Conservation (phyloP, 1,140 invertebrate species). For the Drosophila simulans region DNA sequence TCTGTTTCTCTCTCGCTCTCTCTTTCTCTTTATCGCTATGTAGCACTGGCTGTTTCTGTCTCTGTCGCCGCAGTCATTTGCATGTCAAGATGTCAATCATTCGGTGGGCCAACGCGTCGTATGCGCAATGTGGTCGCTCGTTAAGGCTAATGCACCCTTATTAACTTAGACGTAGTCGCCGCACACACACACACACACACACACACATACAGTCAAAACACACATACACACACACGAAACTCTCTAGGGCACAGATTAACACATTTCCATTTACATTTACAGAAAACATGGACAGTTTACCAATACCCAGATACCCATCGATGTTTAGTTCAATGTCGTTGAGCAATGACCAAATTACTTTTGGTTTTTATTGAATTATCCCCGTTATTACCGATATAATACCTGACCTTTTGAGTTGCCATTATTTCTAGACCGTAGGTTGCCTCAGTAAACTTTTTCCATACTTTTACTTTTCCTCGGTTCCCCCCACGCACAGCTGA, state of each 20-base stretch:
- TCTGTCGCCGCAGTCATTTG: conserved; percentile 62
- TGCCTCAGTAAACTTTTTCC: conserved; percentile 7
- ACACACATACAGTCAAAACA: conserved; percentile 4
- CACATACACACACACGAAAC: conserved; percentile 23
- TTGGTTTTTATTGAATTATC: conserved; percentile 13
- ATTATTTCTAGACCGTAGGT: conserved; percentile 45
- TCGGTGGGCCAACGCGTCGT: conserved; percentile 52
- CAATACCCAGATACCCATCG: conserved; percentile 53
- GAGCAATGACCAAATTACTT: conserved; percentile 21
- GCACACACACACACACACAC: conserved; percentile 31
- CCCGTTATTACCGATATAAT: conserved; percentile 25
- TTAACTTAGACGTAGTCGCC: conserved; percentile 63
- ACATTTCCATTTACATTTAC: conserved; percentile 27
- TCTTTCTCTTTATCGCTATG: conserved; percentile 6
- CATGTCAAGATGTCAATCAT: conserved; percentile 76
- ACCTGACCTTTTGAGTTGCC: conserved; percentile 31
- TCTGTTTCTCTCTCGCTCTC: conserved; percentile 22
- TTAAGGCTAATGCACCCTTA: conserved; percentile 70
- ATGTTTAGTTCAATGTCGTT: conserved; percentile 71
- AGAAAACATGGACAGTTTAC: conserved; percentile 35
- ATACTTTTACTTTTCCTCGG: conserved; percentile 16
- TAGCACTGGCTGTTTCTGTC: conserved; percentile 34
- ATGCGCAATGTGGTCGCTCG: conserved; percentile 63
- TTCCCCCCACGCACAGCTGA: conserved; percentile 70
- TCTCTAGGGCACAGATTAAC: conserved; percentile 54